phyloP scores from a whole-genome alignment of 2,888 invertebrate genomes.

The Tromatobia lineatoria region DNA sequence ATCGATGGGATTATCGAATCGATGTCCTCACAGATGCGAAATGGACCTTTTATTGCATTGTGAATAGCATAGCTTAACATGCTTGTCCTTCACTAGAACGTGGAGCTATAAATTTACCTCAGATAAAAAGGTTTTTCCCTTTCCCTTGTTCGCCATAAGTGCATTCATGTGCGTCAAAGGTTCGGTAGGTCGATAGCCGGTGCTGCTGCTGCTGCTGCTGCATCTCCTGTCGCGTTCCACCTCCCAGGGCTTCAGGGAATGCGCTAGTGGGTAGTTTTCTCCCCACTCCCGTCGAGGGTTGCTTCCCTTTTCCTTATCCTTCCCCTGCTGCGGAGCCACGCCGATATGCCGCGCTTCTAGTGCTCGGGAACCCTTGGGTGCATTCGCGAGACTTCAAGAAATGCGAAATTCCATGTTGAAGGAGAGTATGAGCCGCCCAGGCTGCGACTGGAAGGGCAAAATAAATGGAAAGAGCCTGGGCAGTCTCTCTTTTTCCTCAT shows the following conservation, averaged over 20 bases:
- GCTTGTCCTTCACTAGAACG: conserved; percentile 31
- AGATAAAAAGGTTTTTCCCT: conserved; percentile 32
- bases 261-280: conserved; percentile 29
- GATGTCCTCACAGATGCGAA: conserved; percentile 34
- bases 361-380: conserved; percentile 51
- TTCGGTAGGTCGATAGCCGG: conserved; percentile 65
- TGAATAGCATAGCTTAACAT: conserved; percentile 43
- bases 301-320: conserved; percentile 17
- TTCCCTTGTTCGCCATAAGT: conserved; percentile 70
- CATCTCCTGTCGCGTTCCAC: conserved; percentile 46
- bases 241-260: conserved; percentile 56
- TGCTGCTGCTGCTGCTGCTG: conserved; percentile 31
- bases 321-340: neutral
- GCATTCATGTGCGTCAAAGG: conserved; percentile 76
- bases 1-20: conserved; percentile 47
- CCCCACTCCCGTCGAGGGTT: neutral
- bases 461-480: conserved; percentile 78
- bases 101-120: conserved; percentile 58
- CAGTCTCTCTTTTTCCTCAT: conserved; percentile 36
- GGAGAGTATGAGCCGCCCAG: conserved; percentile 41
- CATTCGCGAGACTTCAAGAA: conserved; percentile 76
- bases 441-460: conserved; percentile 67
- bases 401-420: conserved; percentile 79
- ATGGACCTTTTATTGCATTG: conserved; percentile 53
- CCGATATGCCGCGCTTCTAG: conserved; percentile 37